Evolutionary conservation across 2,888 invertebrate genomes (phyloP).

Genomic region (Noctuana brunneofusca): DNA sequence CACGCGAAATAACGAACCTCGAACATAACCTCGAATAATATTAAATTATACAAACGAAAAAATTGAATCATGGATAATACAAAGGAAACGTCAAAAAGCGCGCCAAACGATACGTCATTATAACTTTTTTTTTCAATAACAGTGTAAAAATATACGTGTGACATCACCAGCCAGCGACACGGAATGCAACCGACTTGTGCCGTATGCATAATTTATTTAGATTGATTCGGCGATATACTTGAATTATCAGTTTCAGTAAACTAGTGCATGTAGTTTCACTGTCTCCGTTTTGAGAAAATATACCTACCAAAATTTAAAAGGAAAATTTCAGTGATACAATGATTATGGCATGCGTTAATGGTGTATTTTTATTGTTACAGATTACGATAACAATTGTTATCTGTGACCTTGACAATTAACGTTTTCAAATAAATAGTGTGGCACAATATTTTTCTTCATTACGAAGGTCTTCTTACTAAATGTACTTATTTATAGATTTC

Average conservation of each 20-base stretch:
- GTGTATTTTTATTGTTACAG: constrained; percentile 27
- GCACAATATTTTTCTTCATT: constrained; percentile 16
- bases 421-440: constrained; percentile 13
- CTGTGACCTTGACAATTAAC: constrained; percentile 27
- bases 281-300: constrained; percentile 4
- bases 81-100: constrained; percentile 41
- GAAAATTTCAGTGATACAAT: constrained; percentile 9
- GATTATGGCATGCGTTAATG: constrained; percentile 6
- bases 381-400: constrained; percentile 28
- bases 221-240: constrained; percentile 59
- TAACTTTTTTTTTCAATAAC: constrained; percentile 23
- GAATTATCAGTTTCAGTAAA: constrained; percentile 19
- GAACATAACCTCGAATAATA: constrained; percentile 47
- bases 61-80: constrained; percentile 39
- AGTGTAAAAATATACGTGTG: constrained; percentile 43
- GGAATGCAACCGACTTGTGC: constrained; percentile 52
- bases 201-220: constrained; percentile 69
- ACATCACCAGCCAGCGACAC: constrained; percentile 42
- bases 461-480: background rate
- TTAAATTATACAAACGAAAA: constrained; percentile 45
- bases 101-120: constrained; percentile 37
- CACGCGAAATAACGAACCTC: constrained; percentile 62
- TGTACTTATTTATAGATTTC: background rate
- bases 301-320: too few relatives aligned
- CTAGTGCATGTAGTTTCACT: constrained; percentile 10